Base-by-base conservation (phyloP, 1,140 invertebrate genomes). In the Eurosta solidaginis region DNA sequence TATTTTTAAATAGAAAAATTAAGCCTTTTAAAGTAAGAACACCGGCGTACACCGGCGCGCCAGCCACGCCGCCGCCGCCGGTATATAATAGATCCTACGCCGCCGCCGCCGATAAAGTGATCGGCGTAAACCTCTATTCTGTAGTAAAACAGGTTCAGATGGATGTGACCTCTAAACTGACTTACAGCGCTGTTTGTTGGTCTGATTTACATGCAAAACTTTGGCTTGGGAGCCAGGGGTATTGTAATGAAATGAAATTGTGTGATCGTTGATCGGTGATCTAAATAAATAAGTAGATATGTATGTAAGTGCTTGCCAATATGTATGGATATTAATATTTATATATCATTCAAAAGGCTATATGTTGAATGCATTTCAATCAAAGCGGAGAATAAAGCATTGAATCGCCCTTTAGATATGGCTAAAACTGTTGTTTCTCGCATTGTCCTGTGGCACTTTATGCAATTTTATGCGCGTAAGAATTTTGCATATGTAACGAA, bases 401-500 rank as follows among this genome's bases (percentile, higher is more conserved):
- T 40, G 17, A n/a, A n/a, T n/a, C 12, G 59, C 33, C 27, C 22
- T 68, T 29, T 68, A 22, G 27, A 27, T 54, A 14, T 6, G 29
- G 33, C 29, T 50, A 7, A 20, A n/a, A 14, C n/a, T 76, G 22
- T 50, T 76, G 29, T 50, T 40, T 52, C 33, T 50, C 4, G 27
- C 75, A 49, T 74, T 74, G 59, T 36, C 29, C 73, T 68, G 63
- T 78, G 63, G 68, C 83, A 85, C 84, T 85, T 85, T 84, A 85
- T 85, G 84, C 85, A 85, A 85, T 85, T 84, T 82, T 33, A 77
- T 77, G 49, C 29, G 6, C n/a, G 20, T 59, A 25, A 17, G 50
- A 63, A 45, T 84, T 85, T 85, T 85, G 84, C 84, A 85, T 85
- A 83, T 84, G 84, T 82, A 74, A 74, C 52, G 36, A 77, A 63